phyloP scores from a whole-genome alignment of 2,888 invertebrate species.

The Schizotus pectinicornis region DNA sequence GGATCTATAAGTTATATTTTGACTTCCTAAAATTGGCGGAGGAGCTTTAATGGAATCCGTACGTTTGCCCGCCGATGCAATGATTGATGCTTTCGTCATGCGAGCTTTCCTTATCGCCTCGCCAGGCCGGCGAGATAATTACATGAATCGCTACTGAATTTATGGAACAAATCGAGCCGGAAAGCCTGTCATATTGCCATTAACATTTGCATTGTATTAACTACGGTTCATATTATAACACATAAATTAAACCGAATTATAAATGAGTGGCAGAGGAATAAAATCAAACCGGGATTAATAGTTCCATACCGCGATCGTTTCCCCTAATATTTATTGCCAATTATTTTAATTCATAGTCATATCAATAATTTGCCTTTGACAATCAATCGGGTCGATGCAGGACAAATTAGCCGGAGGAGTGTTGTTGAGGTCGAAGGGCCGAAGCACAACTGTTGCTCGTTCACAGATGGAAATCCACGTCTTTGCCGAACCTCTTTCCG shows the following conservation, averaged over 20 bases:
- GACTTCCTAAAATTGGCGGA: constrained; percentile 24
- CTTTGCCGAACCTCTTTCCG: constrained; percentile 25
- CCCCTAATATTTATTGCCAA: constrained; percentile 25
- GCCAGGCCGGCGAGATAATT: constrained; percentile 6
- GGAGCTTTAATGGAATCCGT: constrained; percentile 25
- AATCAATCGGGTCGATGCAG: constrained; percentile 12
- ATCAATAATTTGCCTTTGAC: constrained; percentile 21
- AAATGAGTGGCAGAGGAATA: constrained; percentile 11
- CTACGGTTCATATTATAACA: constrained; percentile 14
- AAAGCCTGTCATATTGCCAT: constrained; percentile 19
- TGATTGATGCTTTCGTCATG: constrained; percentile 19
- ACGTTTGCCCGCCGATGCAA: constrained; percentile 2
- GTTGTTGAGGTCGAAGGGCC: constrained; percentile 17
- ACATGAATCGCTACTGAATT: constrained; percentile 9
- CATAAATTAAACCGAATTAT: constrained; percentile 17
- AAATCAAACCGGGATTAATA: constrained; percentile 23
- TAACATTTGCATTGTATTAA: constrained; percentile 10
- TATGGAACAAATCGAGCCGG: constrained; percentile 7
- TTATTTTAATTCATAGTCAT: constrained; percentile 24
- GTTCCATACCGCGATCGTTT: constrained; percentile 8
- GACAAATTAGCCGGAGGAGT: constrained; percentile 2
- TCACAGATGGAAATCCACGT: constrained; percentile 28
- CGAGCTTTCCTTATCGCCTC: constrained; percentile 1
- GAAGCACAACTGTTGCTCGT: constrained; percentile 28
- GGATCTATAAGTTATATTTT: constrained; percentile 32